A percentile compares a stretch with the other conserved stretches of the same genome.
phyloP scores from a whole-genome alignment of 2,888 invertebrate species.

The Cistogaster globosa region DNA sequence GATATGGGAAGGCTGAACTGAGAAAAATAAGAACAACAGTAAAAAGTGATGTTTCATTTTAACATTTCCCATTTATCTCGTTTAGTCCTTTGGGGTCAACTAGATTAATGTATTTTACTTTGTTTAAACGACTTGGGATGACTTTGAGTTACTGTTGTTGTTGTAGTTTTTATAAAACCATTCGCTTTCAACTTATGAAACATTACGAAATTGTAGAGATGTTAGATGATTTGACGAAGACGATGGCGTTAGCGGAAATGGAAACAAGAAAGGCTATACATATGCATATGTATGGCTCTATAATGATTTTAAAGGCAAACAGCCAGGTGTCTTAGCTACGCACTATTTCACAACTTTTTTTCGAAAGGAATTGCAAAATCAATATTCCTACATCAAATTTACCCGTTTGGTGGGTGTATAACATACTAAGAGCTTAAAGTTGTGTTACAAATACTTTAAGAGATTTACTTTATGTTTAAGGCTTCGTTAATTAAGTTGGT shows the following conservation, averaged over 20 bases:
- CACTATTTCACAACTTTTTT: constrained; percentile 22
- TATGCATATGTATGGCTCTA: neutral
- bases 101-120: constrained; percentile 75
- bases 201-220: constrained; percentile 33
- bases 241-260: constrained; percentile 55
- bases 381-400: neutral
- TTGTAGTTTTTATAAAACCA: constrained; percentile 9
- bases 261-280: constrained; percentile 53
- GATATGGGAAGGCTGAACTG: constrained; percentile 1
- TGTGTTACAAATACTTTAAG: no score
- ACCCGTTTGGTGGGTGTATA: constrained; percentile 66
- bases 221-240: constrained; percentile 26
- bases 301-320: neutral
- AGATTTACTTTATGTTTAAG: no score
- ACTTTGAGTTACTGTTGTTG: constrained; percentile 65
- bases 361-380: constrained; percentile 25
- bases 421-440: constrained; percentile 71
- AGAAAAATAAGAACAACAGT: constrained; percentile 29
- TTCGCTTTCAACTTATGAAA: constrained; percentile 36
- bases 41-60: constrained; percentile 81
- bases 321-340: constrained; percentile 2
- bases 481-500: no score
- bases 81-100: constrained; percentile 76
- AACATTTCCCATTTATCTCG: constrained; percentile 81
- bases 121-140: constrained; percentile 71